These are phyloP conservation scores for Entomobrya multifasciata DNA, from an alignment of 2,888 invertebrate genomes.

Conservation along the genomic window DNA sequence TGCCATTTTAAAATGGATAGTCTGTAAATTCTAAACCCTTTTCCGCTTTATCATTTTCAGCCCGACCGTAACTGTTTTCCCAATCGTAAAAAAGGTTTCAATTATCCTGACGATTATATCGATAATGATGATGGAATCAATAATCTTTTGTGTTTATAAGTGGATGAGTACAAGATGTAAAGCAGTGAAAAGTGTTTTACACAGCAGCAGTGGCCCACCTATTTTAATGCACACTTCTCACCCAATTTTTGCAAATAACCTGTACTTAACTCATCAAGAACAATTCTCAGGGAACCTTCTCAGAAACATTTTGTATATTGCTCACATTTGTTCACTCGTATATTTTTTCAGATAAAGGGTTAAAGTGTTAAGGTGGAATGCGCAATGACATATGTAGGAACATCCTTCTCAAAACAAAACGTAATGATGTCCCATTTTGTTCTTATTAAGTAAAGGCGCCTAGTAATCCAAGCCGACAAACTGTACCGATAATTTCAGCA, in stretches of 20 bases:
- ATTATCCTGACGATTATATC: slow-evolving; percentile 22
- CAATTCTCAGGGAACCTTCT: slow-evolving; percentile 1
- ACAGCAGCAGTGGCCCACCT: not conserved
- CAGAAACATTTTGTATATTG: not conserved
- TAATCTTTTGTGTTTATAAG: slow-evolving; percentile 35
- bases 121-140: slow-evolving; percentile 26
- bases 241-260: slow-evolving; percentile 54
- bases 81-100: slow-evolving; percentile 31
- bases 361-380: too few species aligned
- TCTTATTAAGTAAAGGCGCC: not conserved
- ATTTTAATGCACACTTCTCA: slow-evolving; percentile 61
- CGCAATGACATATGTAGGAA: not conserved
- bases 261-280: slow-evolving; percentile 51
- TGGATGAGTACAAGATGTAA: too few species aligned
- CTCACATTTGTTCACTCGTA: not conserved
- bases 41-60: slow-evolving; percentile 22
- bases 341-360: not conserved
- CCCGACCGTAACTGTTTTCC: not conserved
- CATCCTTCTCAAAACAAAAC: not conserved
- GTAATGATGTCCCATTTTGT: slow-evolving; percentile 9
- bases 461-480: not conserved
- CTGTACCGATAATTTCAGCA: not conserved
- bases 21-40: slow-evolving; percentile 30
- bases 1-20: not conserved
- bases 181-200: not conserved